phyloP scores from a whole-genome alignment of 2,888 invertebrate genomes.

The Pseudococcus longispinus region DNA sequence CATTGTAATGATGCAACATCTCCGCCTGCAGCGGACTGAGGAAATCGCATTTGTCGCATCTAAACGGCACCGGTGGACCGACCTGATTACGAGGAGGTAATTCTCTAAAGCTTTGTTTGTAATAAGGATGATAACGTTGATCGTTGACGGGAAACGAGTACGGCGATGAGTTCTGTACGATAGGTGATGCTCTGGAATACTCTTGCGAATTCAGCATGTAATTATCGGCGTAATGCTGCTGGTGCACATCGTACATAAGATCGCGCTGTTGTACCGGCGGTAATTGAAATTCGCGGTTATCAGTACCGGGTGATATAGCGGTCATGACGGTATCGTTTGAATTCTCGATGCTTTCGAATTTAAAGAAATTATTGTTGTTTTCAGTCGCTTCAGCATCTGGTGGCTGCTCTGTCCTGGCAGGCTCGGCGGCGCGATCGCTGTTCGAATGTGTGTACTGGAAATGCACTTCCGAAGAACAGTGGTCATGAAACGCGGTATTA shows the following conservation, averaged over 20 bases:
- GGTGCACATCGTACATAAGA: slow-evolving; percentile 32
- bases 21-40: neutral
- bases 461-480: slow-evolving; percentile 50
- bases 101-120: slow-evolving; percentile 37
- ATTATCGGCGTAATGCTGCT: neutral
- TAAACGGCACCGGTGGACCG: neutral
- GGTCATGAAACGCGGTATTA: slow-evolving; percentile 50
- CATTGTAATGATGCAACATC: slow-evolving; percentile 33
- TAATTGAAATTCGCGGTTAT: slow-evolving; percentile 43
- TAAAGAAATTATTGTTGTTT: slow-evolving; percentile 47
- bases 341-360: slow-evolving; percentile 22
- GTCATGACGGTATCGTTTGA: slow-evolving; percentile 43
- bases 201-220: slow-evolving; percentile 24
- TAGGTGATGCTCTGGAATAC: neutral
- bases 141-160: slow-evolving; percentile 14
- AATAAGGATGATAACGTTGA: slow-evolving; percentile 54
- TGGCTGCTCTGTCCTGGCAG: neutral
- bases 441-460: slow-evolving; percentile 51
- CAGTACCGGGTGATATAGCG: slow-evolving; percentile 50
- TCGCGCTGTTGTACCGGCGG: slow-evolving; percentile 1
- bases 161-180: neutral
- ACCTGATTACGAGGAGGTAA: neutral
- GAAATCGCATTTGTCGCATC: slow-evolving; percentile 53
- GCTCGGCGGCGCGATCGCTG: slow-evolving; percentile 5
- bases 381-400: neutral